Evolutionary conservation across 2,113 vertebrate genomes (phyloP).

Genomic region (Carollia perspicillata): DNA sequence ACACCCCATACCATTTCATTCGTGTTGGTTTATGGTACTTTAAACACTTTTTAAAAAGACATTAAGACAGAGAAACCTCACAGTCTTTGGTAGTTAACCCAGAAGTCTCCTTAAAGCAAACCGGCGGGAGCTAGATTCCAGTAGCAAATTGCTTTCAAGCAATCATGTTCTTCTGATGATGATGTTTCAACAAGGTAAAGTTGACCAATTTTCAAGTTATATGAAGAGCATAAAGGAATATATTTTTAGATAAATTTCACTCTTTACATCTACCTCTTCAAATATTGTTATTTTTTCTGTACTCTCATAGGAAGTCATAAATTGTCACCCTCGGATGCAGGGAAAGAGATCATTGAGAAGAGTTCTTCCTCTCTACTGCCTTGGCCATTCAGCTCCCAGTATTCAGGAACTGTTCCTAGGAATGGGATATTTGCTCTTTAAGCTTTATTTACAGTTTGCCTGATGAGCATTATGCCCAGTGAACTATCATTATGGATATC

Average conservation of each 20-base stretch:
- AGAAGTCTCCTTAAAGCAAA: conserved; percentile 52
- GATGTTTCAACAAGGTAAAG: conserved; percentile 31
- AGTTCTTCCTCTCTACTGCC: conserved; percentile 49
- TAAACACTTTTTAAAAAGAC: conserved; percentile 42
- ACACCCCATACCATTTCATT: conserved; percentile 24
- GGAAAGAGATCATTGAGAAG: conserved; percentile 61
- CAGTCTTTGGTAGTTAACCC: conserved; percentile 48
- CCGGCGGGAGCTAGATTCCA: conserved; percentile 14
- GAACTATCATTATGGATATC: conserved; percentile 83
- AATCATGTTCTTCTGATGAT: conserved; percentile 42
- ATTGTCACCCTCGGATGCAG: conserved; percentile 49
- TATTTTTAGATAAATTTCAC: conserved; percentile 62
- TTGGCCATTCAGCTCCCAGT: conserved; percentile 47
- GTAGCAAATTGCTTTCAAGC: conserved; percentile 52
- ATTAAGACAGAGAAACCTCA: conserved; percentile 47
- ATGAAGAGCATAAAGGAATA: neutral
- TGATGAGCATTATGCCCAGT: conserved; percentile 78
- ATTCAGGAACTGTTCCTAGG: conserved; percentile 73
- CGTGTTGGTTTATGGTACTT: conserved; percentile 20
- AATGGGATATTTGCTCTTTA: conserved; percentile 78
- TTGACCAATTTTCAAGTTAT: conserved; percentile 24
- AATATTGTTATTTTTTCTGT: conserved; percentile 61
- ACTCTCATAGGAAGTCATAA: conserved; percentile 49
- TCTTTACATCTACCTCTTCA: conserved; percentile 57
- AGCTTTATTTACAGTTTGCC: conserved; percentile 81